Conservation (phyloP, 2,888 invertebrate species). For the Neoitamus cyanurus region DNA sequence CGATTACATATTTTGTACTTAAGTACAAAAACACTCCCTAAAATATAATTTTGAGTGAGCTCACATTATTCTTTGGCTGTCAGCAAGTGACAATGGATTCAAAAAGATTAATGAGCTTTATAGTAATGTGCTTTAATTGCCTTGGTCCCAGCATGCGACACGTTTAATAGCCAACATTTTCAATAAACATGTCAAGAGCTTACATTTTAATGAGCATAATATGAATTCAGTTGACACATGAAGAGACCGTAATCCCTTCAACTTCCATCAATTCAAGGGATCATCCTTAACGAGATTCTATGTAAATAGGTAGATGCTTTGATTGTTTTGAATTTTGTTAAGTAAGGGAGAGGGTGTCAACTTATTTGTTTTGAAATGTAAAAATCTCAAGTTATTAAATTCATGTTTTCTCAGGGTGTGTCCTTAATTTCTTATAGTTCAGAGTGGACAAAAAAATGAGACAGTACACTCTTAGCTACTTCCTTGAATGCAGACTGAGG, state of each 20-base stretch:
- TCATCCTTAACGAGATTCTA: not conserved
- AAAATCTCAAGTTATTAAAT: too few relatives aligned
- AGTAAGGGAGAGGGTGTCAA: not conserved
- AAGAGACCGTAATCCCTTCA: not conserved
- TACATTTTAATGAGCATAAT: slow-evolving; percentile 12
- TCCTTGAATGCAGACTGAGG: too few relatives aligned
- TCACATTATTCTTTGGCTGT: not conserved
- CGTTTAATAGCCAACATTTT: not conserved
- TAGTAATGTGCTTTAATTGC: slow-evolving; percentile 8
- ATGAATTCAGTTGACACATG: not conserved
- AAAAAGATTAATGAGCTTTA: slow-evolving; percentile 20
- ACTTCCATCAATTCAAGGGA: not conserved
- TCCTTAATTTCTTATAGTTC: too few relatives aligned
- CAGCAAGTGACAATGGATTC: not conserved
- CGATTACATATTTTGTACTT: too few relatives aligned
- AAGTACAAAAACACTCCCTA: not conserved
- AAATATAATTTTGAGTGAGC: not conserved
- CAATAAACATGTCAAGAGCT: slow-evolving; percentile 6
- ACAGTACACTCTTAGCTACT: too few relatives aligned
- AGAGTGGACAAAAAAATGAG: too few relatives aligned
- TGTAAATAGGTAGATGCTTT: not conserved
- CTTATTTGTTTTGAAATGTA: not conserved
- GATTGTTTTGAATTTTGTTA: not conserved
- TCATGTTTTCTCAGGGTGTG: too few relatives aligned
- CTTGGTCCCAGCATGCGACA: not conserved